These are phyloP conservation scores for Fukomys damarensis DNA, from an alignment of 2,113 vertebrate species.

Conservation along the genomic window DNA sequence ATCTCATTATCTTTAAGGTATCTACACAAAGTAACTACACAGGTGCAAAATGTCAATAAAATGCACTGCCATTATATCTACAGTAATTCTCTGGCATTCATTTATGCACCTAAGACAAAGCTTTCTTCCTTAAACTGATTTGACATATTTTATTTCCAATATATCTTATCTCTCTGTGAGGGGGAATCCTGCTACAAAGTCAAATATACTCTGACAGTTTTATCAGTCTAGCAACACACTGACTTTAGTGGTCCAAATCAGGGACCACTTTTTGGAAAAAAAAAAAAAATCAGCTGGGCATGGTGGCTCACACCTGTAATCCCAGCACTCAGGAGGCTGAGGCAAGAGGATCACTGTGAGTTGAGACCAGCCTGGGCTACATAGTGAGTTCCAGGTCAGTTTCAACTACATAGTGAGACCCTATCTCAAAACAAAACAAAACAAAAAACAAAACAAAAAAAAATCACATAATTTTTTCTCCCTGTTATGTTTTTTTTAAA, in stretches of 20 bases:
- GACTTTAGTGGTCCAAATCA: constrained; percentile 22
- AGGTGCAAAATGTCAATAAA: constrained; percentile 47
- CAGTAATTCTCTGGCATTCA: background rate
- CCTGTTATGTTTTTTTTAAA: background rate
- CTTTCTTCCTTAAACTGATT: constrained; percentile 39
- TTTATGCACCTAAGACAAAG: constrained; percentile 25
- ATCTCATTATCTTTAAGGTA: background rate
- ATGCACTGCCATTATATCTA: background rate
- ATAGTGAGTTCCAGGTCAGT: too few species aligned
- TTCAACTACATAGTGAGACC: too few species aligned
- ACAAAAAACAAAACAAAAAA: too few species aligned
- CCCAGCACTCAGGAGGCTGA: too few species aligned
- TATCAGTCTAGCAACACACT: constrained; percentile 3
- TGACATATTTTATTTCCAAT: constrained; percentile 13
- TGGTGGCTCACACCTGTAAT: too few species aligned
- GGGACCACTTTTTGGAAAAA: background rate
- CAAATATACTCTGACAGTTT: constrained; percentile 22
- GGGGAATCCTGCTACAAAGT: background rate
- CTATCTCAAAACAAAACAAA: too few species aligned
- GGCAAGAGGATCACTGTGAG: too few species aligned
- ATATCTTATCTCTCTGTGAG: background rate
- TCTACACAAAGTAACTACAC: constrained; percentile 31
- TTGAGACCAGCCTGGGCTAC: too few species aligned
- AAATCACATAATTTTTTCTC: background rate
- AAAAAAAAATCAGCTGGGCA: too few species aligned